Base-by-base conservation (phyloP, 2,113 vertebrate species). In the Poeciliopsis turrubarensis region DNA sequence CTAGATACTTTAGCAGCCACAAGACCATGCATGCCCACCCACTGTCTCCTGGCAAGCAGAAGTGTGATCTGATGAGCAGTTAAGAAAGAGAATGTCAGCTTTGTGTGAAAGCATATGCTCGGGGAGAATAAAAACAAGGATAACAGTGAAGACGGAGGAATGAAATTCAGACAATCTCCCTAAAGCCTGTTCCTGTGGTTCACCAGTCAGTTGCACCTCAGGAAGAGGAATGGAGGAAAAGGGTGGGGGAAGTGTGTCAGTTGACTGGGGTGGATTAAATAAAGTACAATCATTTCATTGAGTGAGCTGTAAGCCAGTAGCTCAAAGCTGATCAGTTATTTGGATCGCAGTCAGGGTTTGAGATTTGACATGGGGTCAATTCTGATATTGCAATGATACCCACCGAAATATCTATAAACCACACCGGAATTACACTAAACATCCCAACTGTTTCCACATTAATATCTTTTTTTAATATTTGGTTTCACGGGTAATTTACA, bases 131-230 rank as follows among this genome's bases (percentile, higher is more conserved):
- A 84, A 81, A 79, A 86, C 27, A 47, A 71, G 72, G 84, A 83
- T 73, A 87, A 81, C 79, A 82, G 63, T 77, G 74, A 86, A 79
- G 67, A 84, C 63, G 82, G 68, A 83, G 64, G 26, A 75, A 76
- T 47, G 70, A 27, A 76, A 91, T 84, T 82, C 69, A 79, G 66
- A 84, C 29, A 69, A 47, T 39, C 54, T 81, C 75, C 90, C 86
- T 87, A 60, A 57, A 90, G 90, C 84, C 71, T 90, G 87, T 91
- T 89, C 90, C 80, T 86, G 89, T 83, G 89, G 85, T 88, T 90
- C 32, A 74, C 72, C 63, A 86, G 78, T 81, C 67, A 81, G 57
- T 75, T 78, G 79, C 70, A 90, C 84, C 87, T 89, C 76, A 68
- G 79, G 83, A 84, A 30, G 70, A 76, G 68, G 34, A 65, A 65